A percentile compares a stretch with the other conserved stretches of the same genome.
phyloP scores from a whole-genome alignment of 2,113 vertebrate genomes.

The Thinocorus orbignyianus region DNA sequence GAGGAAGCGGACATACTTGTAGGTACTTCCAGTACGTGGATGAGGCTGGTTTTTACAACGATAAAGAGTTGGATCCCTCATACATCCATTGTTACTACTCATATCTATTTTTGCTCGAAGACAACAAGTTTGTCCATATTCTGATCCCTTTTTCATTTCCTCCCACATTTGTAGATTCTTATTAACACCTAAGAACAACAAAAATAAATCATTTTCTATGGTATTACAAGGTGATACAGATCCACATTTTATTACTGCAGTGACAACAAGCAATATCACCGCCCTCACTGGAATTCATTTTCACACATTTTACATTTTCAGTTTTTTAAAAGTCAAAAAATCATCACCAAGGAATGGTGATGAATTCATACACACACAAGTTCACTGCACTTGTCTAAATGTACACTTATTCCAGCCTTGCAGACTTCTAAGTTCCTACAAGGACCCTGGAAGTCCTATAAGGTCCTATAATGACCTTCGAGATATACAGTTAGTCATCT shows the following conservation, averaged over 20 bases:
- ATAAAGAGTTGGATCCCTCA: constrained; percentile 96
- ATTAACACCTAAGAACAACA: constrained; percentile 82
- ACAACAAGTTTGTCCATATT: constrained; percentile 90
- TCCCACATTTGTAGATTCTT: constrained; percentile 95
- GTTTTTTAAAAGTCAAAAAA: not conserved
- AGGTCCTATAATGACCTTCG: not conserved
- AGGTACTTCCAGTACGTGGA: constrained; percentile 88
- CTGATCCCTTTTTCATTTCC: constrained; percentile 93
- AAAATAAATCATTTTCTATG: not conserved
- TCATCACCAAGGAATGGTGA: not conserved
- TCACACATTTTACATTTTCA: not conserved
- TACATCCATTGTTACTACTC: constrained; percentile 96
- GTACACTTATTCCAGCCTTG: not conserved
- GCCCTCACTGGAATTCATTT: not conserved
- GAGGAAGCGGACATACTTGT: constrained; percentile 79
- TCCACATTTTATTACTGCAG: not conserved
- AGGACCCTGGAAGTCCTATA: not conserved
- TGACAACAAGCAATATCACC: not conserved
- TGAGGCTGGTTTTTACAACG: constrained; percentile 94
- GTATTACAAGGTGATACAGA: not conserved
- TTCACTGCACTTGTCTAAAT: not conserved
- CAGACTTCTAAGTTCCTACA: not conserved
- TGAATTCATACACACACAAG: not conserved
- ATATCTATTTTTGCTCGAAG: constrained; percentile 98
- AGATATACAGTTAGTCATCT: not conserved